These are phyloP conservation scores for Sparidentex hasta DNA, from an alignment of 2,797 vertebrate species.

Conservation along the genomic window DNA sequence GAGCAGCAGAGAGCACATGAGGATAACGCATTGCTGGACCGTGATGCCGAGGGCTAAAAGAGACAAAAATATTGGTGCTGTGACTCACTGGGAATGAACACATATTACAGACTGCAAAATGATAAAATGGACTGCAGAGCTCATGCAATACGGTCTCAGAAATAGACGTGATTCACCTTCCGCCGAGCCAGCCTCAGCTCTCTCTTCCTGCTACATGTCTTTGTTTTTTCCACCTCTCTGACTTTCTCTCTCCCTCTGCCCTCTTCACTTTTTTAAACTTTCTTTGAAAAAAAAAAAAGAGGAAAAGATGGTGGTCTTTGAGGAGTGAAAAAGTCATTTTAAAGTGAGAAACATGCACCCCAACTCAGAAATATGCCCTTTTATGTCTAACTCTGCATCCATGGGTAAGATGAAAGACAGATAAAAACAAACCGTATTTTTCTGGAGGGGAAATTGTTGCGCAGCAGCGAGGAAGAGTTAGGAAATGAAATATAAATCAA, in stretches of 20 bases:
- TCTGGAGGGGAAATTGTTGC: neutral
- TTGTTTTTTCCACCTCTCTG: slow-evolving; percentile 16
- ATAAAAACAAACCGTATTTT: neutral
- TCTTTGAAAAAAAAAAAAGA: neutral
- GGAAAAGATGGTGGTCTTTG: neutral
- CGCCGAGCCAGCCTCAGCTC: slow-evolving; percentile 46
- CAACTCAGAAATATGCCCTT: neutral
- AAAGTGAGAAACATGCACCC: neutral
- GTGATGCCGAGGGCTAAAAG: slow-evolving; percentile 50
- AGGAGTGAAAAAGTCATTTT: neutral
- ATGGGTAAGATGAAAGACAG: neutral
- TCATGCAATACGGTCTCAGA: slow-evolving; percentile 59
- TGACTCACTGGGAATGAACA: slow-evolving; percentile 67
- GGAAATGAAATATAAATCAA: neutral
- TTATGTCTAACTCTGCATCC: neutral
- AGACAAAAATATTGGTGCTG: slow-evolving; percentile 70
- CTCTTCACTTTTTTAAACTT: neutral
- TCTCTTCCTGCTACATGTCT: slow-evolving; percentile 8
- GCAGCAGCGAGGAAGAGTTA: neutral
- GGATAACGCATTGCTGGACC: slow-evolving; percentile 57
- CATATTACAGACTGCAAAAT: slow-evolving; percentile 71
- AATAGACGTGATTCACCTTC: slow-evolving; percentile 70
- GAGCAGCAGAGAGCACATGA: slow-evolving; percentile 46
- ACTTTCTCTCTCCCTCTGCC: neutral
- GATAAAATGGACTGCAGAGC: slow-evolving; percentile 56